Conservation (phyloP, 2,888 invertebrate species). For the Congeria kusceri region DNA sequence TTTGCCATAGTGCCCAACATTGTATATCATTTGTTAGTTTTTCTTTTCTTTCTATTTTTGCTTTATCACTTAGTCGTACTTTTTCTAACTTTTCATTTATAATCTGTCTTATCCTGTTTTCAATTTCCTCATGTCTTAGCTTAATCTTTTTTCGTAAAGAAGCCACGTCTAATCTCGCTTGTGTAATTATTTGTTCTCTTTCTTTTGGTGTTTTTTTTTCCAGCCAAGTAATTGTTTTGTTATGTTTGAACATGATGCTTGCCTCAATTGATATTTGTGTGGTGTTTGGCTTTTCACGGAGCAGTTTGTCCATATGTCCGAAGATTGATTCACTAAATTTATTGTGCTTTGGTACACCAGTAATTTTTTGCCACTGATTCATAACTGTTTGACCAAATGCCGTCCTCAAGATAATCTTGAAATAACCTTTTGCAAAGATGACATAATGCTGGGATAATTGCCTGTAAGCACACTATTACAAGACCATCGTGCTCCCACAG, state of each 20-base stretch:
- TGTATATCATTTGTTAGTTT: too few relatives aligned
- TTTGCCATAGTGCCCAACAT: constrained; percentile 54
- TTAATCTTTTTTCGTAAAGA: constrained; percentile 23
- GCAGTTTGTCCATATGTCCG: constrained; percentile 29
- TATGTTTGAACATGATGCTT: constrained; percentile 35
- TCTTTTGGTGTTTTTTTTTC: constrained; percentile 24
- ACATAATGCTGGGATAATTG: too few relatives aligned
- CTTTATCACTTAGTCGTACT: too few relatives aligned
- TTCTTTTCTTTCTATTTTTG: too few relatives aligned
- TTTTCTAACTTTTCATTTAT: too few relatives aligned
- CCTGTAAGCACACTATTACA: background rate
- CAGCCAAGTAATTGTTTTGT: constrained; percentile 41
- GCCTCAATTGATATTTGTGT: constrained; percentile 27
- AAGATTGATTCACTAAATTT: constrained; percentile 42
- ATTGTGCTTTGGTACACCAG: constrained; percentile 22
- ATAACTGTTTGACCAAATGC: constrained; percentile 12
- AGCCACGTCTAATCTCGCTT: constrained; percentile 36
- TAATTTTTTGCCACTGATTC: constrained; percentile 13
- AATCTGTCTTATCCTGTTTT: constrained; percentile 17
- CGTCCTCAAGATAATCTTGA: constrained; percentile 24
- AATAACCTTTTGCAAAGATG: constrained; percentile 30
- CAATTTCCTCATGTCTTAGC: constrained; percentile 16
- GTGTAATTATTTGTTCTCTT: constrained; percentile 22
- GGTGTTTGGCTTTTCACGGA: constrained; percentile 43
- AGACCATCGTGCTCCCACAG: constrained; percentile 23